Base-by-base conservation (phyloP, 2,888 invertebrate species). In the Oscheius onirici region DNA sequence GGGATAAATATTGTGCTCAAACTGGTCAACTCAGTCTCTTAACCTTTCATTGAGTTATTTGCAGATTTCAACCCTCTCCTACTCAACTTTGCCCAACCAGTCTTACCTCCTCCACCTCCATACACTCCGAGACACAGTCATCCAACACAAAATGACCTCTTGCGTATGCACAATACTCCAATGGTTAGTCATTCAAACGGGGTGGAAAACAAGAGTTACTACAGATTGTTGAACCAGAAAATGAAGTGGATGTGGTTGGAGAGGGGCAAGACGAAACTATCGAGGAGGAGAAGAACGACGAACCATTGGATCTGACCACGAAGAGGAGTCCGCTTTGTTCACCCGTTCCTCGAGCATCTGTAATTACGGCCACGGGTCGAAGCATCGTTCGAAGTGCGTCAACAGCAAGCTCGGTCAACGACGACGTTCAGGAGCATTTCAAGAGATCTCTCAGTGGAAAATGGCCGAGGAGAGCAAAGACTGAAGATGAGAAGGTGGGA, bases 181-280 rank as follows among this genome's bases (percentile, higher is more conserved):
- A 49, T 70, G 54, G 70, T 70, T 24, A 22, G 70, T 70, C n/a
- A 8, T 44, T 67, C 2, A 52, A 26, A 20, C 3, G 15, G 13
- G 17, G 17, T 41, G 15, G 20, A 22, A 34, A 44, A 24, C 41
- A 63, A 8, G 2, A 6, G 26, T 3, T 24, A 11, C 44, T 57
- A 15, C 34, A 70, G 70, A 70, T 63, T 28, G 54, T 70, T 15
- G 70, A 70, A n/a, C 61, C 63, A n/a, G 76, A 78, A 24, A 66
- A 60, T 5, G 78, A 78, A 58, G 71, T 78, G n/a, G 78, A 78
- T 61, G 78, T 78, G 5, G 78, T 78, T 17, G 75, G 78, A 13
- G 63, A 49, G 11, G 67, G 73, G 40, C 69, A 49, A 17, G 75
- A 76, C n/a, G 78, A 74, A 40, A 60, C 24, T 15, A 20, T 11